These are phyloP conservation scores for Rhingia campestris DNA, from an alignment of 2,888 invertebrate species.

Conservation along the genomic window DNA sequence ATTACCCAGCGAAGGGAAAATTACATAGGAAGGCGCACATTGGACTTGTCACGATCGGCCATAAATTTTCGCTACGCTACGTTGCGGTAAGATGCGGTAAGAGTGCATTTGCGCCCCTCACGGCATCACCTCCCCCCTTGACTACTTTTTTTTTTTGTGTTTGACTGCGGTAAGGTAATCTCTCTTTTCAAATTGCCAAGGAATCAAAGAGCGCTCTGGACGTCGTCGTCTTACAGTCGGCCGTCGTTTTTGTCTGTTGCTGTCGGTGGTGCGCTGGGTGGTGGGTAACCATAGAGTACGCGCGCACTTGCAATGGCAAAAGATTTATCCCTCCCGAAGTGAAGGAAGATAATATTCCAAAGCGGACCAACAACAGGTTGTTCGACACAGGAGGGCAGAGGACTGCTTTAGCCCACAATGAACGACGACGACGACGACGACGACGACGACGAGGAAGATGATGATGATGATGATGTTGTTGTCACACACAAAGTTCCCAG, in stretches of 20 bases:
- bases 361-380: constrained; percentile 44
- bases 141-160: constrained; percentile 32
- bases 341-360: constrained; percentile 59
- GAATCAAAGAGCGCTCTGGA: constrained; percentile 60
- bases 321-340: constrained; percentile 64
- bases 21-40: constrained; percentile 76
- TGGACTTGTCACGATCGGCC: constrained; percentile 76
- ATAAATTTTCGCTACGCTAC: constrained; percentile 75
- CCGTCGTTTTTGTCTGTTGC: not conserved
- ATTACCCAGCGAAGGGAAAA: constrained; percentile 75
- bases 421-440: constrained; percentile 70
- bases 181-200: constrained; percentile 67
- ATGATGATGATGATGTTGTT: constrained; percentile 70
- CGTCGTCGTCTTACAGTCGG: constrained; percentile 33
- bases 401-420: constrained; percentile 24
- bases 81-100: constrained; percentile 53
- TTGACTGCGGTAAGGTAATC: constrained; percentile 66
- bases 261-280: too few relatives aligned
- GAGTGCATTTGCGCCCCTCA: constrained; percentile 28
- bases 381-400: constrained; percentile 28
- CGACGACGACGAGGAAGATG: constrained; percentile 2
- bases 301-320: constrained; percentile 61
- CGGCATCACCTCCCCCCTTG: constrained; percentile 4
- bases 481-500: constrained; percentile 73
- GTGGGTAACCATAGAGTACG: constrained; percentile 69